Percentiles rank a stretch among this genome's conserved stretches.
phyloP scores from a whole-genome alignment of 2,113 vertebrate species.

The Ornithorhynchus anatinus region DNA sequence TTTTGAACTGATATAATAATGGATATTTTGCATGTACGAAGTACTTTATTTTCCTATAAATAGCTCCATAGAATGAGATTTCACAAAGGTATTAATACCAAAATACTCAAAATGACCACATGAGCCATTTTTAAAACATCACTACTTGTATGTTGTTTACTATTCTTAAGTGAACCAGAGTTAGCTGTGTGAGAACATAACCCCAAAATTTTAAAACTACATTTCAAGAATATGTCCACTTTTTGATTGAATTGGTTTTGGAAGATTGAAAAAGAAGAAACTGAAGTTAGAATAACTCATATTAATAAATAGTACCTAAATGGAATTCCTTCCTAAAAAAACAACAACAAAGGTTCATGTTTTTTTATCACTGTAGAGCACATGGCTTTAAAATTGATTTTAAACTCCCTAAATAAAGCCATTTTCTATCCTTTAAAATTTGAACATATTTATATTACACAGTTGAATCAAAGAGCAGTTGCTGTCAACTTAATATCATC shows the following conservation, averaged over 20 bases:
- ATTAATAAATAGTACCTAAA: too few species aligned
- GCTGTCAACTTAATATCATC: neutral
- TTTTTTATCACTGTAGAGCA: too few species aligned
- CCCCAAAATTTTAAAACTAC: conserved; percentile 39
- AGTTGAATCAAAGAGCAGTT: conserved; percentile 30
- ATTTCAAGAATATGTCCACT: conserved; percentile 44
- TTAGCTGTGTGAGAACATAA: conserved; percentile 32
- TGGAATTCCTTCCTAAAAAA: too few species aligned
- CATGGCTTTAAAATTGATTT: conserved; percentile 45
- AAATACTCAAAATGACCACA: conserved; percentile 40
- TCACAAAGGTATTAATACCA: too few species aligned
- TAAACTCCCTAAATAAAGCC: conserved; percentile 47
- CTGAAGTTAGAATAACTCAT: too few species aligned
- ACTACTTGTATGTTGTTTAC: conserved; percentile 33
- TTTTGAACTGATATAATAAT: neutral
- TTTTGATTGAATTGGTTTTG: conserved; percentile 44
- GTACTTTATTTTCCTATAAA: neutral
- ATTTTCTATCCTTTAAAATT: conserved; percentile 32
- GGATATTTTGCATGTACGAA: neutral
- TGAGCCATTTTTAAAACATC: conserved; percentile 29
- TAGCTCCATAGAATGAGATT: neutral
- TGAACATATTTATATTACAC: neutral
- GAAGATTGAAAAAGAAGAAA: conserved; percentile 13
- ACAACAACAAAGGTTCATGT: too few species aligned
- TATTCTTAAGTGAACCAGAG: conserved; percentile 26